phyloP scores from a whole-genome alignment of 2,113 vertebrate genomes.

The Phycodurus eques region DNA sequence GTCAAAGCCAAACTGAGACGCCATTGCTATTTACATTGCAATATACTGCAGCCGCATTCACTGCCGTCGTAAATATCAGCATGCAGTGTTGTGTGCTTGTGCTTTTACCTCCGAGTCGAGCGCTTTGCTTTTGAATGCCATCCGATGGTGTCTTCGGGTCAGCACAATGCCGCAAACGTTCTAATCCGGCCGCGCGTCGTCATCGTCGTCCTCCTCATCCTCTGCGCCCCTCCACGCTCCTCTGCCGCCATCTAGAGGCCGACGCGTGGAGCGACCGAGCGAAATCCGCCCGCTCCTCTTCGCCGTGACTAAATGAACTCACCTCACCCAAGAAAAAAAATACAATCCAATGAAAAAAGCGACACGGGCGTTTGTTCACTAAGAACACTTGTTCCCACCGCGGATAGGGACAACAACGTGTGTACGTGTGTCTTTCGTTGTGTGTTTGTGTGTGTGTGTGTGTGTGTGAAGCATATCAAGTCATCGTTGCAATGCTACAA shows the following conservation, averaged over 20 bases:
- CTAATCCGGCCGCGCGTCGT: conserved; percentile 40
- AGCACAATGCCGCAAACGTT: conserved; percentile 23
- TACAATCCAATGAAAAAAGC: not conserved
- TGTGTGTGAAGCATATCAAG: not conserved
- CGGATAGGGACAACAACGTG: not conserved
- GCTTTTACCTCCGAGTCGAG: conserved; percentile 70
- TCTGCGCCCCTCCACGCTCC: not conserved
- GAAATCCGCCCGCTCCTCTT: conserved; percentile 2
- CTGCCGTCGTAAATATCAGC: not conserved
- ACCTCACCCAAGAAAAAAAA: conserved; percentile 30
- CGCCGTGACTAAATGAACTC: conserved; percentile 35
- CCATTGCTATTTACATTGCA: not conserved
- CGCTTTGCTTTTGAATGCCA: conserved; percentile 71
- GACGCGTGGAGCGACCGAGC: not conserved
- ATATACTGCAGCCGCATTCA: not conserved
- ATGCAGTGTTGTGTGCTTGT: not conserved
- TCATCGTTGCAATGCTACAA: not conserved
- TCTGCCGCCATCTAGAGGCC: conserved; percentile 53
- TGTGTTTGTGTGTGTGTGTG: no score
- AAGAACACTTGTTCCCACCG: conserved; percentile 4
- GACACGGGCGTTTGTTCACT: conserved; percentile 40
- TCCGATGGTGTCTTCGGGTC: conserved; percentile 52
- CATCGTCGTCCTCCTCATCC: conserved; percentile 34
- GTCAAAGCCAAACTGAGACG: not conserved
- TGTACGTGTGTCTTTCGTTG: not conserved